Percentiles rank a stretch among this genome's conserved stretches.
These are phyloP conservation scores for Drosophila lacertosa DNA, from an alignment of 1,140 invertebrate genomes.

Conservation along the genomic window DNA sequence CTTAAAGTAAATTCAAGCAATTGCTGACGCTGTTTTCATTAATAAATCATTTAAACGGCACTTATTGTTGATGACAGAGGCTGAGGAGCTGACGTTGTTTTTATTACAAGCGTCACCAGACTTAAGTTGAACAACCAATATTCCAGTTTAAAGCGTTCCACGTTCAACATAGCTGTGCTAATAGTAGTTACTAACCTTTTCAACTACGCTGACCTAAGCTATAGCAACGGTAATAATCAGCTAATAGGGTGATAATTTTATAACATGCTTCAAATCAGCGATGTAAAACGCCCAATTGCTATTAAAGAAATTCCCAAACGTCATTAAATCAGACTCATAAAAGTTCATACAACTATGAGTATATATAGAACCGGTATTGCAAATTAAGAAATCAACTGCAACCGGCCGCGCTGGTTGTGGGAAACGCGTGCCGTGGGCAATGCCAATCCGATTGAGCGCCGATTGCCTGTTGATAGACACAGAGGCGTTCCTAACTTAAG, in stretches of 20 bases:
- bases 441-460: conserved; percentile 21
- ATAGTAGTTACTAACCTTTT: no score
- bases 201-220: background rate
- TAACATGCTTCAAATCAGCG: background rate
- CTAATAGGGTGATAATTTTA: background rate
- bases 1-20: no score
- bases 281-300: conserved; percentile 3
- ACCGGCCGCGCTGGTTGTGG: conserved; percentile 7
- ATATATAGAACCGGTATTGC: conserved; percentile 43
- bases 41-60: no score
- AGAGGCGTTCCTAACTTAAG: background rate
- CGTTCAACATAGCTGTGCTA: no score
- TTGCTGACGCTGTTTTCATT: no score
- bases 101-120: no score
- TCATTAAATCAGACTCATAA: conserved; percentile 1
- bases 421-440: conserved; percentile 52
- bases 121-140: no score
- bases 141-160: no score
- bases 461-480: background rate
- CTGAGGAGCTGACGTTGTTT: no score
- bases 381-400: conserved; percentile 1
- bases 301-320: conserved; percentile 44
- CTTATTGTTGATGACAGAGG: no score
- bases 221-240: background rate
- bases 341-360: conserved; percentile 32